Evolutionary conservation across 2,888 invertebrate genomes (phyloP), one percentile per base, ranked within the genome.

Genomic region (Ctena decussata): DNA sequence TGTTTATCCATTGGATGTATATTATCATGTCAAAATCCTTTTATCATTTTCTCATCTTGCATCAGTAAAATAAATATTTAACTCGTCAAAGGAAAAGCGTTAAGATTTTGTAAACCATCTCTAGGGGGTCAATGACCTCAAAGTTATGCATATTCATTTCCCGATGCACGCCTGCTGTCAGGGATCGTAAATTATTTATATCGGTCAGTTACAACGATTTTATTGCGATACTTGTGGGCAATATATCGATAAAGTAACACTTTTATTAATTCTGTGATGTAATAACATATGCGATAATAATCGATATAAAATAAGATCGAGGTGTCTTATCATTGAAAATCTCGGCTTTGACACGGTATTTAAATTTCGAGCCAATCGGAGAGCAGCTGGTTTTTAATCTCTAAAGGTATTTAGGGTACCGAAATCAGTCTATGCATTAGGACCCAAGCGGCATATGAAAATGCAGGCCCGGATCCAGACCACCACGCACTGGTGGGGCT

Each of bases 21-120:
- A n/a, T n/a, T n/a, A n/a, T n/a, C n/a, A n/a, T 65, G 65, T 65
- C 65, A 65, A 65, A 65, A 11, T 57, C 65, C 65, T 65, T 65
- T 65, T 30, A 65, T 65, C 65, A 35, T 35, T 3, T 11, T 1
- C 18, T 65, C 8, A 65, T 65, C 65, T 65, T 30, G 35, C 65
- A 6, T 18, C 65, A 21, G 65, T 35, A 65, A 65, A 27, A 27
- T 65, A 65, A 65, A 65, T 65, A 65, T 65, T 65, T 65, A 65
- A 35, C 27, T 60, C 65, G 6, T 5, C 65, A 35, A 35, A 35
- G 3, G 35, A 35, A 21, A 35, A 32, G 32, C 5, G 24, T 60
- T 24, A 60, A 60, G 21, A 24, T 27, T 18, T 27, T 60, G 30
- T 32, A 65, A 65, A 65, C 65, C 5, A 35, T 65, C 65, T 35